phyloP scores from a whole-genome alignment of 2,888 invertebrate species.

The Tanypteryx hageni region DNA sequence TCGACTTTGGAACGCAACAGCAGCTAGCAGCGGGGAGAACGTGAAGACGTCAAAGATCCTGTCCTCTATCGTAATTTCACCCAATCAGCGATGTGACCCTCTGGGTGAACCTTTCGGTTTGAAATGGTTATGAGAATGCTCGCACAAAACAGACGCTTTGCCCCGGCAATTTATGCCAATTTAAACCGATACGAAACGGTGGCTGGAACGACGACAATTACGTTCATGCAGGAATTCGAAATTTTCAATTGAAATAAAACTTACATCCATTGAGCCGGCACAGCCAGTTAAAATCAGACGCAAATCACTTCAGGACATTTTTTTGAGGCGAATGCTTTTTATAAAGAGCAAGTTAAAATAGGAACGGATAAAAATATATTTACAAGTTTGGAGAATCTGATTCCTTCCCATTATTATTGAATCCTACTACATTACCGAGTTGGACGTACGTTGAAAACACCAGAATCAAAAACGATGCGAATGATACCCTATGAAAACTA shows the following conservation, averaged over 20 bases:
- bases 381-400: too few relatives aligned
- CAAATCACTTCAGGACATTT: too few relatives aligned
- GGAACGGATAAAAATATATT: too few relatives aligned
- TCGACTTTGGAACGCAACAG: not conserved
- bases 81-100: slow-evolving; percentile 45
- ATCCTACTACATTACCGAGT: too few relatives aligned
- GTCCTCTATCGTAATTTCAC: slow-evolving; percentile 30
- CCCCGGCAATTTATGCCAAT: slow-evolving; percentile 53
- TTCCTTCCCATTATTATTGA: too few relatives aligned
- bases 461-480: too few relatives aligned
- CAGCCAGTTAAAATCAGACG: not conserved
- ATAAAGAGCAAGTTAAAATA: too few relatives aligned
- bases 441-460: too few relatives aligned
- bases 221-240: not conserved
- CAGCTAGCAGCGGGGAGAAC: not conserved
- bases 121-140: slow-evolving; percentile 42
- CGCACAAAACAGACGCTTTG: slow-evolving; percentile 41
- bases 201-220: not conserved
- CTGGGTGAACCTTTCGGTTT: not conserved
- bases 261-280: not conserved
- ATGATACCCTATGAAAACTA: too few relatives aligned
- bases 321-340: too few relatives aligned
- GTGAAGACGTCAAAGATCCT: not conserved
- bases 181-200: not conserved
- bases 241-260: not conserved